Base-by-base conservation (phyloP, 2,797 vertebrate species). In the Harpagifer antarcticus region DNA sequence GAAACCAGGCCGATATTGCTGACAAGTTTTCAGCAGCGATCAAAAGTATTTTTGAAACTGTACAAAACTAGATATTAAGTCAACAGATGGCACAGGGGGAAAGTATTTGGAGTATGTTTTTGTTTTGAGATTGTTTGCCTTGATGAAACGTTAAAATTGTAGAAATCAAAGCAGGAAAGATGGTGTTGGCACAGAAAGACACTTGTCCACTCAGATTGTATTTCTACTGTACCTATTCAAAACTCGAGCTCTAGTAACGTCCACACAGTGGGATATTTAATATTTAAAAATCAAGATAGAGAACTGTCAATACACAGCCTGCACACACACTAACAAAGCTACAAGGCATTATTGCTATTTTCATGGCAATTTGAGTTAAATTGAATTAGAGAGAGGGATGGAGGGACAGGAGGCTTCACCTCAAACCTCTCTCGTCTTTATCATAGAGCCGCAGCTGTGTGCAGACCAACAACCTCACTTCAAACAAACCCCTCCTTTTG, bases 371-470 rank as follows among this genome's bases (percentile, higher is more conserved):
- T 73, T 3, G 59, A 61, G 68, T 65, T 72, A 59, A 75, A 86
- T 42, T 68, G 78, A 73, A 83, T 76, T 62, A 56, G 13, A 47
- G 56, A 70, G 45, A 55, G 56, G 59, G 43, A 48, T 59, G 37
- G 55, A 82, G 60, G 68, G 81, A 83, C 56, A 69, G 70, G 48
- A 82, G 57, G 53, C 62, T 67, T 89, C 74, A 88, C 87, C 89
- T 88, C 82, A 82, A 70, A 72, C 74, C 69, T 72, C 59, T 68
- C 59, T 72, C 53, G 67, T 81, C 75, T 91, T 91, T 94, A 92
- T 93, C 91, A 49, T 82, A 40, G 72, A 63, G 23, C 63, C 69
- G 81, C 91, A 92, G 89, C 89, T 89, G 91, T 84, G 75, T 66
- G 83, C 84, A 82, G 78, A 74, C 74, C 89, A 79, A 80, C 86